phyloP scores from a whole-genome alignment of 2,888 invertebrate genomes.

The Anaspis maculata region DNA sequence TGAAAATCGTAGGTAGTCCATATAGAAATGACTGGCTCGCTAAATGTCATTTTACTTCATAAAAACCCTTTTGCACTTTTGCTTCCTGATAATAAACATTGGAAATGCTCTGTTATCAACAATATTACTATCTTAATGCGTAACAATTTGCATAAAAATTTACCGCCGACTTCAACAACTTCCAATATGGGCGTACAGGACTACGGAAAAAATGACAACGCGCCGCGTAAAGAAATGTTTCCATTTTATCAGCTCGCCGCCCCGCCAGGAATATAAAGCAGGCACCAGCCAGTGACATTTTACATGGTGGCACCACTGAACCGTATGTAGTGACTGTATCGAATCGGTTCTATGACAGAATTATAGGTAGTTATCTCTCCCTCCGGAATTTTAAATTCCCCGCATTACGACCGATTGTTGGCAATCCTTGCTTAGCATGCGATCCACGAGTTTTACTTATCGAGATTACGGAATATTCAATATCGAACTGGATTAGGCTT shows the following conservation, averaged over 20 bases:
- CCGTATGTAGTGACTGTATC: too few species aligned
- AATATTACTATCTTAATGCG: too few species aligned
- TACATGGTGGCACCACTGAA: too few species aligned
- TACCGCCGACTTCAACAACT: too few species aligned
- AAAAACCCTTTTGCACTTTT: too few species aligned
- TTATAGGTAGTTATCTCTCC: constrained; percentile 32
- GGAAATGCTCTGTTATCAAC: too few species aligned
- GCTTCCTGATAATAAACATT: too few species aligned
- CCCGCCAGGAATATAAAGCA: constrained; percentile 24
- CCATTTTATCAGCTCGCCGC: constrained; percentile 23
- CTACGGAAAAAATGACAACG: too few species aligned
- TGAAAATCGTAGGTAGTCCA: too few species aligned
- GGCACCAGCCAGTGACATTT: constrained; percentile 18
- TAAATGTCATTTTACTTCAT: too few species aligned
- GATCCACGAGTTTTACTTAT: constrained; percentile 25
- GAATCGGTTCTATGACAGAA: constrained; percentile 25
- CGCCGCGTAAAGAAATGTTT: constrained; percentile 20
- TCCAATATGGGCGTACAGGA: constrained; percentile 9
- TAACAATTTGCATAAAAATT: constrained; percentile 14
- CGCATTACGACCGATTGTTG: constrained; percentile 24
- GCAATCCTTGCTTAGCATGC: constrained; percentile 25
- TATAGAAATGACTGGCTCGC: too few species aligned
- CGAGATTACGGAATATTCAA: constrained; percentile 30
- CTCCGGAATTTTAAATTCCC: constrained; percentile 26
- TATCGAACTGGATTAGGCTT: constrained; percentile 29